Base-by-base conservation (phyloP, 2,113 vertebrate species). In the Hyaena hyaena region DNA sequence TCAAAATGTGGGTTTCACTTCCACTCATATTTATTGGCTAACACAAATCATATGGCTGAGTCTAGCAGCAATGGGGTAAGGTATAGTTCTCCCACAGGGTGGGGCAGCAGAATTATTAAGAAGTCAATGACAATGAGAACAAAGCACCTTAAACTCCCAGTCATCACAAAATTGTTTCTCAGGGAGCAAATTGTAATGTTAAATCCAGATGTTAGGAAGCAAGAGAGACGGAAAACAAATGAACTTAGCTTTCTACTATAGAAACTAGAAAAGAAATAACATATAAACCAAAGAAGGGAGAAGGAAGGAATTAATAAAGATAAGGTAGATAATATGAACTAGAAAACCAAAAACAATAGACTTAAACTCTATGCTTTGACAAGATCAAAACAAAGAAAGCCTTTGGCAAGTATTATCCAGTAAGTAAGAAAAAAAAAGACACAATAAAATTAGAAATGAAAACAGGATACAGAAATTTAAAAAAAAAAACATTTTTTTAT, bases 251-350 rank as follows among this genome's bases (percentile, higher is more conserved):
- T 95, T 93, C 73, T 86, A 82, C 82, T 94, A 50, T 80, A 85
- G 88, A 96, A 94, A 95, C 50, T 43, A 77, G 74, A 74, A 55
- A 68, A 88, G 31, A 65, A 95, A 96, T 28, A 87, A 76, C 50
- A 88, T 96, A 89, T 48, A 97, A 94, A 96, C 55, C 71, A 87
- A 77, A 93, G 66, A 93, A 91, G 53, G 10, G 28, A 84, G 68
- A 94, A 85, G 91, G 91, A 95, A 97, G 82, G 93, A 88, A 95
- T 96, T 94, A 97, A 97, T 95, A 95, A 97, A 96, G 65, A 73
- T 66, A 90, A 96, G 65, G 55, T 43, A 89, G 93, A 92, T 98
- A 91, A 82, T 50, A 55, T 68, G 77, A 98, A 95, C 89, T 33
- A 95, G 88, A 95, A 96, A 88, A 88, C 65, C 50, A n/a, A 58